Conservation (phyloP, 2,113 vertebrate species). For the Entelurus aequoreus region DNA sequence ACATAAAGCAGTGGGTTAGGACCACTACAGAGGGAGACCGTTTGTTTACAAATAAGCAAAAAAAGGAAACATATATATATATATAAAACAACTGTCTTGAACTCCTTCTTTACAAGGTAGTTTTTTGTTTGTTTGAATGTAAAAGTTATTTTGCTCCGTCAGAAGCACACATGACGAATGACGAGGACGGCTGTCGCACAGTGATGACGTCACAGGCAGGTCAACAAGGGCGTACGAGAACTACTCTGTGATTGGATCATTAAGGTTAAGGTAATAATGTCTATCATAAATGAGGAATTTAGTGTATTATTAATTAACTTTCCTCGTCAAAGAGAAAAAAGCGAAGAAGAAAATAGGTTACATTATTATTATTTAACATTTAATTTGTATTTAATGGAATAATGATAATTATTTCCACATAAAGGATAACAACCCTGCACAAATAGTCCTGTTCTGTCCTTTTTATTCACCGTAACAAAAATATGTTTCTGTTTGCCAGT, state of each 20-base stretch:
- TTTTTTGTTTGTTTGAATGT: conserved; percentile 49
- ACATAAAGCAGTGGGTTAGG: conserved; percentile 83
- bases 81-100: conserved; percentile 71
- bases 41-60: conserved; percentile 69
- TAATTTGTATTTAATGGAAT: neutral
- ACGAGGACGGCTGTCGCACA: conserved; percentile 57
- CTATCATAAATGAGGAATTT: neutral
- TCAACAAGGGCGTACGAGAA: conserved; percentile 25
- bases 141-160: conserved; percentile 60
- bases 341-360: neutral
- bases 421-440: conserved; percentile 1
- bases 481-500: neutral
- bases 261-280: neutral
- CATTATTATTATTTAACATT: neutral
- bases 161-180: conserved; percentile 54
- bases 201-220: conserved; percentile 67
- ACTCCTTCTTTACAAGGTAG: conserved; percentile 67
- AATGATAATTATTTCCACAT: neutral
- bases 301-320: neutral
- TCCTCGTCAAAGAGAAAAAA: neutral
- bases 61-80: conserved; percentile 56
- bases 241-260: conserved; percentile 7
- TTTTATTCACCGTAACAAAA: neutral
- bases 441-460: conserved; percentile 1
- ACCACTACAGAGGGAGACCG: conserved; percentile 77